These are phyloP conservation scores for Galagoides demidoff DNA, from an alignment of 2,797 vertebrate species.

Conservation along the genomic window DNA sequence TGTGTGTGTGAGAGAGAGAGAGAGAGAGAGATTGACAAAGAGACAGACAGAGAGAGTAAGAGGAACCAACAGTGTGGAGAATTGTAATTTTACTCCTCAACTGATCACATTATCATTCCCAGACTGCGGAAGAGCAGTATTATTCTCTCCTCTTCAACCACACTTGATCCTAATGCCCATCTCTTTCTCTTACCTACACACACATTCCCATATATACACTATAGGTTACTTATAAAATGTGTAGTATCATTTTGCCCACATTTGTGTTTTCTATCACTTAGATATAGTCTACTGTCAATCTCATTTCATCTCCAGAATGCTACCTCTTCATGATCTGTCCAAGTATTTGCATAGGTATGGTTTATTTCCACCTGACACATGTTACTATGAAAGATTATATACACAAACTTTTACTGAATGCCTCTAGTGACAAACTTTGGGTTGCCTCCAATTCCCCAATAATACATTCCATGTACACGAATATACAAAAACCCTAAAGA, in stretches of 20 bases:
- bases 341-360: not conserved
- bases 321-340: not conserved
- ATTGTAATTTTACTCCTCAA: not conserved
- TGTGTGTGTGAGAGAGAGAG: not conserved
- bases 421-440: not conserved
- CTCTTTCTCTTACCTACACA: not conserved
- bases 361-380: not conserved
- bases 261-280: not conserved
- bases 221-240: not conserved
- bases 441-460: not conserved
- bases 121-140: not conserved
- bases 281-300: not conserved
- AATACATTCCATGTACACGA: not conserved
- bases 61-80: not conserved
- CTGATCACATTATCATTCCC: not conserved
- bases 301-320: not conserved
- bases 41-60: not conserved
- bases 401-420: not conserved
- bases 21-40: too few relatives aligned
- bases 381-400: not conserved
- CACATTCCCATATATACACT: not conserved
- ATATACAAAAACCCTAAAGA: not conserved
- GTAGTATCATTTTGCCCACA: not conserved
- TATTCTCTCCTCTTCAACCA: not conserved
- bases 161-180: too few relatives aligned